Evolutionary conservation across 2,113 vertebrate species (phyloP), one percentile per base, ranked within the genome.

Genomic region (Chionodraco myersi): DNA sequence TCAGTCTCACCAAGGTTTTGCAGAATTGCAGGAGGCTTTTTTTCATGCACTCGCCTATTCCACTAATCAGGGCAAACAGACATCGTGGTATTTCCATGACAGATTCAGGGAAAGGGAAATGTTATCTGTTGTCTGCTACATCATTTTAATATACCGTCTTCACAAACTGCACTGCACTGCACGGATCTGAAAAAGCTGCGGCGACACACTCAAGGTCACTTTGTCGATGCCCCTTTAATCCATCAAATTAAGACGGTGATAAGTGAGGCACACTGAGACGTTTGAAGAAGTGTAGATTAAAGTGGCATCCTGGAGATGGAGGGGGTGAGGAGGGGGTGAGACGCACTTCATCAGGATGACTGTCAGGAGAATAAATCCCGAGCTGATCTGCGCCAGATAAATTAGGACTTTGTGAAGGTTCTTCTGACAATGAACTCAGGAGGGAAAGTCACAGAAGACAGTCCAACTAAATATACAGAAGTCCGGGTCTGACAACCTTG

Each of bases 301-400:
- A 91, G 63, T 18, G 44, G 67, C 72, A 65, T 75, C 54, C 73
- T 72, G 75, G 82, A 85, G 81, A 86, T 77, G 56, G 82, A 72
- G 47, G 68, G 21, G 79, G 47, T 72, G 80, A 78, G 57, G 81
- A 72, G 82, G 75, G 30, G 56, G 76, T n/a, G 56, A 56, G 79
- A 86, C 74, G 79, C 52, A 30, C 79, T 89, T 88, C 90, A 93
- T 92, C 86, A 89, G 75, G 85, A 86, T 77, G 63, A 73, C 87
- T 93, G 92, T 90, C 90, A 86, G 80, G 77, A 85, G 85, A 81
- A 84, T 89, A 90, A 90, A 92, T 84, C 75, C 65, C 64, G 23
- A 18, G 60, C 84, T 89, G 92, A 91, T 94, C 80, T 90, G 83
- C 84, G 84, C 70, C 86, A 92, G 85, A 94, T 93, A 92, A 93